Conservation (phyloP, 1,140 invertebrate genomes). For the Drosophila varians region DNA sequence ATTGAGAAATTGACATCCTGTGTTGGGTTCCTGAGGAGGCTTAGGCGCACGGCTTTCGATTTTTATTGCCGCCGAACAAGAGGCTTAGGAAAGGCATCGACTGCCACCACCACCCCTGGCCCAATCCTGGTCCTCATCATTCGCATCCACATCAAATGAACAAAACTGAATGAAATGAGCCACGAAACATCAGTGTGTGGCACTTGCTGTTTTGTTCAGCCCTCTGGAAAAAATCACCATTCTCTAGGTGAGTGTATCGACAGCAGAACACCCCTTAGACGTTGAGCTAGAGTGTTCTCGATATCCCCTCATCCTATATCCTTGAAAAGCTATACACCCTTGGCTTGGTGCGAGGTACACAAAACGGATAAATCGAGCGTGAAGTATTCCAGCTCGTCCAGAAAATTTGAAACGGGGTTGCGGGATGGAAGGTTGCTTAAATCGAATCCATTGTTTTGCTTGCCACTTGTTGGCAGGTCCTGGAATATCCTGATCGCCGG, state of each 20-base stretch:
- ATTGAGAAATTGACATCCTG: conserved; percentile 78
- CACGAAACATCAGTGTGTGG: conserved; percentile 58
- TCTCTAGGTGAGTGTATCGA: neutral
- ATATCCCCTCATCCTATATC: too few relatives aligned
- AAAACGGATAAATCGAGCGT: conserved; percentile 77
- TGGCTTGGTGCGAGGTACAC: neutral
- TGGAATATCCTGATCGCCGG: conserved; percentile 14
- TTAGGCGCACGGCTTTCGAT: conserved; percentile 64
- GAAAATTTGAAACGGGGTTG: conserved; percentile 10
- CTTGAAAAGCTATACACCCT: neutral
- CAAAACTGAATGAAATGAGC: conserved; percentile 81
- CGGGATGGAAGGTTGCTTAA: conserved; percentile 41
- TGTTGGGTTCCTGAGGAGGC: conserved; percentile 29
- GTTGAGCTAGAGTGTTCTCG: neutral
- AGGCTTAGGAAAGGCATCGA: conserved; percentile 69
- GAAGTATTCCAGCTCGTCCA: conserved; percentile 74
- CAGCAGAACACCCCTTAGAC: neutral
- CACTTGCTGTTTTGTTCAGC: conserved; percentile 59
- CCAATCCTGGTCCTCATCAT: conserved; percentile 3
- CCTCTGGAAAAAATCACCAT: conserved; percentile 4
- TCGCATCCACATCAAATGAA: conserved; percentile 75
- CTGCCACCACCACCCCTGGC: conserved; percentile 8
- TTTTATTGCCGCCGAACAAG: conserved; percentile 83
- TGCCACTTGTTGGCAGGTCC: conserved; percentile 43
- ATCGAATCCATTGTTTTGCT: conserved; percentile 54